phyloP scores from a whole-genome alignment of 2,888 invertebrate genomes.

The Rhaphigaster nebulosa region DNA sequence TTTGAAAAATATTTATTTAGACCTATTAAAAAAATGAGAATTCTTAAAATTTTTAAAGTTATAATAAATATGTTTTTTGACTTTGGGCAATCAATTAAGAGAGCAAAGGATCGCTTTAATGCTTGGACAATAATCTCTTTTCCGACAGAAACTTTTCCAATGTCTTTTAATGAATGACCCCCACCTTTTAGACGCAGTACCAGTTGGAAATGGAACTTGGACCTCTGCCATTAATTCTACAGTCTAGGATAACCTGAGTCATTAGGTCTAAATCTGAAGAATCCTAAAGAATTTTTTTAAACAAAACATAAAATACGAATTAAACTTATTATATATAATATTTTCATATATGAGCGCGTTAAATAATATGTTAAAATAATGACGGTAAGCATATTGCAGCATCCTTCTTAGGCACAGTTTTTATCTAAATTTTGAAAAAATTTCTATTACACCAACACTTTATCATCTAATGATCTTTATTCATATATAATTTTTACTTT shows the following conservation, averaged over 20 bases:
- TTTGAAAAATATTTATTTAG: too few species aligned
- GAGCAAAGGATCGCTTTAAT: too few species aligned
- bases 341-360: not conserved
- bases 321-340: not conserved
- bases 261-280: slow-evolving; percentile 21
- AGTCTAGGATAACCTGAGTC: slow-evolving; percentile 30
- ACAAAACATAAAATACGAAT: not conserved
- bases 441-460: too few species aligned
- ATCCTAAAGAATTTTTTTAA: not conserved
- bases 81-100: not conserved
- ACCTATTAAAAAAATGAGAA: too few species aligned
- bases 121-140: not conserved
- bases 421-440: too few species aligned
- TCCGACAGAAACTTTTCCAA: not conserved
- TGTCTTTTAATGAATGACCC: slow-evolving; percentile 6
- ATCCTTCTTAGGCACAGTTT: too few species aligned
- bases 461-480: too few species aligned
- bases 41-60: too few species aligned
- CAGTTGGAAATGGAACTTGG: slow-evolving; percentile 23
- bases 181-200: not conserved
- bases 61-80: too few species aligned
- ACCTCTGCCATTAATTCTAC: slow-evolving; percentile 13
- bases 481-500: too few species aligned
- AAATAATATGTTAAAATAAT: too few species aligned
- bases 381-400: too few species aligned